phyloP scores from a whole-genome alignment of 2,113 vertebrate genomes.

The Tonatia bakeri region DNA sequence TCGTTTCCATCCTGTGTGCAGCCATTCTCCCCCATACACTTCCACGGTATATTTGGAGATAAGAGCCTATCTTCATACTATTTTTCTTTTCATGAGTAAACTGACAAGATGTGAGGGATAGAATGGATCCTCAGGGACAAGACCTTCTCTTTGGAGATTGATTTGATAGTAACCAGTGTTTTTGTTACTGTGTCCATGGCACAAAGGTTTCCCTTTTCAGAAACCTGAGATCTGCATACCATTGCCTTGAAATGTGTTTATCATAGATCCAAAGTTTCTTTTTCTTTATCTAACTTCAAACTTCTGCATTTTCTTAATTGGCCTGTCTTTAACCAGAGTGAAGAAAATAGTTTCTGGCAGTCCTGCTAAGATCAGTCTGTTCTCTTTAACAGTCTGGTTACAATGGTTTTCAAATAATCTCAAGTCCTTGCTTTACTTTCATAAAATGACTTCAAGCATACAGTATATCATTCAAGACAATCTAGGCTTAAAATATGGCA shows the following conservation, averaged over 20 bases:
- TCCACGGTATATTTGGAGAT: neutral
- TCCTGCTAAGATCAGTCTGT: neutral
- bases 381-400: neutral
- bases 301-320: slow-evolving; percentile 57
- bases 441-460: neutral
- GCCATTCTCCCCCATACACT: neutral
- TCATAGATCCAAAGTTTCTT: neutral
- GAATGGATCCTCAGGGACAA: neutral
- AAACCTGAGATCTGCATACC: neutral
- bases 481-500: neutral
- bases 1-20: neutral
- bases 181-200: neutral
- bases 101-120: neutral
- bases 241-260: neutral
- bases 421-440: neutral
- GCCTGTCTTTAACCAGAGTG: neutral
- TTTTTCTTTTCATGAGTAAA: neutral
- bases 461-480: neutral
- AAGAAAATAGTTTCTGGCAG: neutral
- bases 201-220: neutral
- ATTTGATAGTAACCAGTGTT: neutral
- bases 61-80: neutral
- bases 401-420: neutral
- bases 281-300: slow-evolving; percentile 34
- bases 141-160: neutral